Base-by-base conservation (phyloP, 2,113 vertebrate species). In the Apodemus speciosus region DNA sequence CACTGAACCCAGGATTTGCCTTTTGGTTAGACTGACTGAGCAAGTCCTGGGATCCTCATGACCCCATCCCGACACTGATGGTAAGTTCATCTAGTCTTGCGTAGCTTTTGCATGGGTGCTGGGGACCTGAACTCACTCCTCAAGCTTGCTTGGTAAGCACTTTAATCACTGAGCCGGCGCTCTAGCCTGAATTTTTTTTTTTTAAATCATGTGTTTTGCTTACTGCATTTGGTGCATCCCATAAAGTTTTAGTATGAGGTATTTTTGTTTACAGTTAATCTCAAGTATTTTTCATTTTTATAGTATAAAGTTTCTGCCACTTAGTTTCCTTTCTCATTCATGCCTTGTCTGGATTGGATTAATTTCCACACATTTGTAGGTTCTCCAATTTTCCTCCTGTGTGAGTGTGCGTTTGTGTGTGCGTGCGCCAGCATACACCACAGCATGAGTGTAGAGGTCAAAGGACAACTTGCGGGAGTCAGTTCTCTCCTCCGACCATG, bases 361-460 rank as follows among this genome's bases (percentile, higher is more conserved):
- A 11, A 64, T 64, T 64, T 30, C 27, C 25, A 64, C 27, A 64
- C 25, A 30, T 64, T 64, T 64, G 62, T 64, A 64, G 27, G 62
- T 64, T 64, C 62, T 62, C 23, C 60, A 62, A 9, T 27, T 58
- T 58, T 25, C 58, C 58, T 23, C 58, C 0, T 8, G 2, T 23
- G 20, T 9, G 30, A 5, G 27, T 30, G 62, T 4, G 27, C 1
- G 9, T 0, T n/a, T n/a, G n/a, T n/a, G n/a, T n/a, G n/a, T n/a
- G n/a, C n/a, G n/a, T n/a, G n/a, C n/a, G n/a, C n/a, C n/a, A n/a
- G 32, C 30, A 18, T n/a, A 4, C 11, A 58, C 20, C 35, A 38
- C 21, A 80, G n/a, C 53, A 25, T 38, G 56, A 62, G 56, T 43
- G 25, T 62, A 30, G 23, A 10, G 25, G 23, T 62, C 25, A 30